These are phyloP conservation scores for Sebastes paucispinis DNA, from an alignment of 2,797 vertebrate species.

Conservation along the genomic window DNA sequence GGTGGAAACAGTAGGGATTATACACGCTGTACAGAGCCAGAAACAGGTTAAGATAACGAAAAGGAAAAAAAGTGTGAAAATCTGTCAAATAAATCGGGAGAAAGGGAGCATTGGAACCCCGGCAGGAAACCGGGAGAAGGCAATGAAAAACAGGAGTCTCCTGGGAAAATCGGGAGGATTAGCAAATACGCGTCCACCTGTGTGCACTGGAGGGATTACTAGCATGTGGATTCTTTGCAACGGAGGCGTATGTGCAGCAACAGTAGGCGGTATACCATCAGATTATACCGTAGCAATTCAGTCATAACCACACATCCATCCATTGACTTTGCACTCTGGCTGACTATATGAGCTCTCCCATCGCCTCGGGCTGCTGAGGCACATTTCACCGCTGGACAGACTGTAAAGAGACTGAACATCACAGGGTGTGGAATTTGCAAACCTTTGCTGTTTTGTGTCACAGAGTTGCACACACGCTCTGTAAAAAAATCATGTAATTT, in stretches of 20 bases:
- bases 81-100: too few relatives aligned
- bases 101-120: too few relatives aligned
- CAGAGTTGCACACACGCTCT: not conserved
- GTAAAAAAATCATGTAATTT: constrained; percentile 6
- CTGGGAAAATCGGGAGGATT: too few relatives aligned
- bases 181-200: not conserved
- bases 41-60: too few relatives aligned
- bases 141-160: too few relatives aligned
- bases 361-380: constrained; percentile 8
- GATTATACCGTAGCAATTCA: not conserved
- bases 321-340: not conserved
- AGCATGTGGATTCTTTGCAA: not conserved
- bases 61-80: too few relatives aligned
- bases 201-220: constrained; percentile 1
- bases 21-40: too few relatives aligned
- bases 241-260: constrained; percentile 7
- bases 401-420: constrained; percentile 25
- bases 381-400: constrained; percentile 16
- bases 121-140: too few relatives aligned
- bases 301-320: not conserved
- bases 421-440: constrained; percentile 19
- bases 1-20: too few relatives aligned
- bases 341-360: constrained; percentile 7
- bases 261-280: not conserved
- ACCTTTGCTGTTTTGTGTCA: constrained; percentile 21